phyloP scores from a whole-genome alignment of 2,113 vertebrate genomes.

The Xenus cinereus region DNA sequence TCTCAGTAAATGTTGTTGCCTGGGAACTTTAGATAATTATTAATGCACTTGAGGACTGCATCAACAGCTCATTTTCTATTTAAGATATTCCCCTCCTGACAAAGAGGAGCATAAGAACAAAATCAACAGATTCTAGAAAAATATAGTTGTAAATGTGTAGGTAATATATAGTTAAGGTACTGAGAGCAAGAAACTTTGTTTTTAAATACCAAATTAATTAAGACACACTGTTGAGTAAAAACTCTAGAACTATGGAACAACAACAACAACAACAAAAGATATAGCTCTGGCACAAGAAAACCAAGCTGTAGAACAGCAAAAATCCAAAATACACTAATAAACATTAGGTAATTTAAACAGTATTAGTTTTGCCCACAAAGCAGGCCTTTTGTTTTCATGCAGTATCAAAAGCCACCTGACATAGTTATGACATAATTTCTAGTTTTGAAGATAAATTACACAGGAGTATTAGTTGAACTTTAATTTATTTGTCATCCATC shows the following conservation, averaged over 20 bases:
- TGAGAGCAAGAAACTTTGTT: background rate
- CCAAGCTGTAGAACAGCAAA: background rate
- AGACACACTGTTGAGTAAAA: background rate
- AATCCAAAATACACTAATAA: background rate
- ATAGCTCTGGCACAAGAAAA: background rate
- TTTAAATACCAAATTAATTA: background rate
- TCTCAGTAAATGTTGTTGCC: background rate
- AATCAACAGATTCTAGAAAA: background rate
- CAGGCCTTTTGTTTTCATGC: background rate
- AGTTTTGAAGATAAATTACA: background rate
- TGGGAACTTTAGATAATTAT: background rate
- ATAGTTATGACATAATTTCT: background rate
- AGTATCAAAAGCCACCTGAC: background rate
- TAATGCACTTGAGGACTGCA: background rate
- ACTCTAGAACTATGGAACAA: background rate
- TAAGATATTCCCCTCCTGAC: background rate
- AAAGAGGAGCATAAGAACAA: background rate
- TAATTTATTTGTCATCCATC: background rate
- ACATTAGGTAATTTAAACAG: background rate
- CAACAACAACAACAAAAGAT: background rate
- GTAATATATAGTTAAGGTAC: background rate
- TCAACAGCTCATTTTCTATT: background rate
- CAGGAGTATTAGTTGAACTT: background rate
- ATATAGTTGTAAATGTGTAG: background rate
- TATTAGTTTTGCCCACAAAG: background rate